Conservation (phyloP, 2,888 invertebrate genomes). For the Halocaridina rubra region DNA sequence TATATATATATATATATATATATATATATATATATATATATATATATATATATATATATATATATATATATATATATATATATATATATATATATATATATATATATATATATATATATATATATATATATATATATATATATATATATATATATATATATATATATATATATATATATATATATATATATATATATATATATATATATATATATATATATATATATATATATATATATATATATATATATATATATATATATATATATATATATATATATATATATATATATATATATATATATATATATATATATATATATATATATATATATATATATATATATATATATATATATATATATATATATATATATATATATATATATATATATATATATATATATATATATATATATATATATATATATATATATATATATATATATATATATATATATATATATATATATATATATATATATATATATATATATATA, state of each 20-base stretch:
- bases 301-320: slow-evolving; percentile 8
- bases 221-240: slow-evolving; percentile 8
- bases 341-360: slow-evolving; percentile 8
- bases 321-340: slow-evolving; percentile 8
- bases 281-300: slow-evolving; percentile 4
- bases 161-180: slow-evolving; percentile 8
- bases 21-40: slow-evolving; percentile 1
- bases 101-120: slow-evolving; percentile 8
- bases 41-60: slow-evolving; percentile 8
- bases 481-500: no score
- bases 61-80: slow-evolving; percentile 8
- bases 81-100: slow-evolving; percentile 8
- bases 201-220: slow-evolving; percentile 8
- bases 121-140: slow-evolving; percentile 8
- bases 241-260: slow-evolving; percentile 8
- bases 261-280: slow-evolving; percentile 8
- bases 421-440: background rate
- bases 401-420: background rate
- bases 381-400: background rate
- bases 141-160: slow-evolving; percentile 8
- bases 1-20: background rate
- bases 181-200: slow-evolving; percentile 8
- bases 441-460: background rate
- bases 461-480: no score
- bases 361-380: background rate